These are phyloP conservation scores for Entomobrya multifasciata DNA, from an alignment of 2,888 invertebrate species.

Conservation along the genomic window DNA sequence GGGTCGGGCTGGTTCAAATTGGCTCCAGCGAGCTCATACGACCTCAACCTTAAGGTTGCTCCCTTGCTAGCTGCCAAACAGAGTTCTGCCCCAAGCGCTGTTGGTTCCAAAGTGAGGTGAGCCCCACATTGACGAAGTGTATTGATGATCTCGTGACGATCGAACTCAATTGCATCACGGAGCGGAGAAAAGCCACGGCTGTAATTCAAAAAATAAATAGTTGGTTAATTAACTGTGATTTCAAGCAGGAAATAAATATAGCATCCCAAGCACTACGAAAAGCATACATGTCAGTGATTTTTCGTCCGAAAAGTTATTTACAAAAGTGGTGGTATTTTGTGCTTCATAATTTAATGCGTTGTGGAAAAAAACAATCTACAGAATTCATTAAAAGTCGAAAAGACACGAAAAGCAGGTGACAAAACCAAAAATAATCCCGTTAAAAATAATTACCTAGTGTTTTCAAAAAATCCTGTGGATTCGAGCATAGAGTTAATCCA, in stretches of 20 bases:
- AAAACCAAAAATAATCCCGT: conserved; percentile 1
- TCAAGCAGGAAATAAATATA: not conserved
- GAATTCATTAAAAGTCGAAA: too few relatives aligned
- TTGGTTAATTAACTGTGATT: too few relatives aligned
- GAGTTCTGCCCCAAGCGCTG: conserved; percentile 86
- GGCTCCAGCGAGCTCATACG: conserved; percentile 86
- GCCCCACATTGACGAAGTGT: conserved; percentile 89
- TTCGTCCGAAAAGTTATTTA: too few relatives aligned
- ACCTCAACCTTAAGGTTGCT: conserved; percentile 84
- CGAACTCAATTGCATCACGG: conserved; percentile 86
- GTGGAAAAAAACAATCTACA: too few relatives aligned
- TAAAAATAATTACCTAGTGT: conserved; percentile 63
- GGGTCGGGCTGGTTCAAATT: conserved; percentile 85
- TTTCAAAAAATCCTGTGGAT: conserved; percentile 69
- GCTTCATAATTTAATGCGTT: too few relatives aligned
- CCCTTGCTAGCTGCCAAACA: conserved; percentile 84
- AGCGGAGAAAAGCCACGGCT: conserved; percentile 87
- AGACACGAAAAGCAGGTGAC: not conserved
- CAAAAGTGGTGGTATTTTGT: too few relatives aligned
- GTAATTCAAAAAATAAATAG: conserved; percentile 81
- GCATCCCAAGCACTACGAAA: conserved; percentile 18
- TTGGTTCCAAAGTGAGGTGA: conserved; percentile 85
- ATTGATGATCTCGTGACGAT: conserved; percentile 85
- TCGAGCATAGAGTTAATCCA: conserved; percentile 72
- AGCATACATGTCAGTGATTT: not conserved